A percentile compares a stretch with the other conserved stretches of the same genome.
These are phyloP conservation scores for Tinea pellionella DNA, from an alignment of 2,888 invertebrate species.

Conservation along the genomic window DNA sequence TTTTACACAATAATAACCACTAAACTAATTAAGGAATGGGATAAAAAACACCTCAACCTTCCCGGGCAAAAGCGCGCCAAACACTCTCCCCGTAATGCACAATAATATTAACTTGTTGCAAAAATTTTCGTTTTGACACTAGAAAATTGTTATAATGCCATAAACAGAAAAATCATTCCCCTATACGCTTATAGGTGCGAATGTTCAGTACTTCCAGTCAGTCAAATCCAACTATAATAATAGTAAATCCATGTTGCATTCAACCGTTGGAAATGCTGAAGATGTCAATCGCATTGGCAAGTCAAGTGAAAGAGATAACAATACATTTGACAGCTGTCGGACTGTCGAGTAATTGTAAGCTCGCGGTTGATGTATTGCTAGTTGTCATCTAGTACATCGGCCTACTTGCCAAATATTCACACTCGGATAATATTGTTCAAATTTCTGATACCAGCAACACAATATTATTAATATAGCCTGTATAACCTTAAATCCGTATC, in stretches of 20 bases:
- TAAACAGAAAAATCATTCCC: too few species aligned
- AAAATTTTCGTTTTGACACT: too few species aligned
- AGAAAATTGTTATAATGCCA: too few species aligned
- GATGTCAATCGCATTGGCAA: constrained; percentile 8
- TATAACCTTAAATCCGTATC: too few species aligned
- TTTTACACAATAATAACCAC: too few species aligned
- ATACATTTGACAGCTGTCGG: not conserved
- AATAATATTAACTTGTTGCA: too few species aligned
- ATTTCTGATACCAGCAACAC: too few species aligned
- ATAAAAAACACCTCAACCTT: too few species aligned
- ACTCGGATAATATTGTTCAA: not conserved
- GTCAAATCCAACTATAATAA: constrained; percentile 13
- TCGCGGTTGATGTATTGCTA: constrained; percentile 1
- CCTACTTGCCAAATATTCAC: not conserved
- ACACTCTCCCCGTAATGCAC: too few species aligned
- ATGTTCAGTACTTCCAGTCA: not conserved
- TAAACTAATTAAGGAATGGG: too few species aligned
- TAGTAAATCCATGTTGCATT: not conserved
- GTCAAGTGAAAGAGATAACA: constrained; percentile 5
- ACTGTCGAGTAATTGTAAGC: constrained; percentile 1
- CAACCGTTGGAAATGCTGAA: not conserved
- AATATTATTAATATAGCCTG: too few species aligned
- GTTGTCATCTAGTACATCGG: not conserved
- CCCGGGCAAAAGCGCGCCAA: too few species aligned
- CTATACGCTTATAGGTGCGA: not conserved